A percentile compares a stretch with the other conserved stretches of the same genome.
These are phyloP conservation scores for Chaetodon trifasciatus DNA, from an alignment of 2,797 vertebrate species.

Conservation along the genomic window DNA sequence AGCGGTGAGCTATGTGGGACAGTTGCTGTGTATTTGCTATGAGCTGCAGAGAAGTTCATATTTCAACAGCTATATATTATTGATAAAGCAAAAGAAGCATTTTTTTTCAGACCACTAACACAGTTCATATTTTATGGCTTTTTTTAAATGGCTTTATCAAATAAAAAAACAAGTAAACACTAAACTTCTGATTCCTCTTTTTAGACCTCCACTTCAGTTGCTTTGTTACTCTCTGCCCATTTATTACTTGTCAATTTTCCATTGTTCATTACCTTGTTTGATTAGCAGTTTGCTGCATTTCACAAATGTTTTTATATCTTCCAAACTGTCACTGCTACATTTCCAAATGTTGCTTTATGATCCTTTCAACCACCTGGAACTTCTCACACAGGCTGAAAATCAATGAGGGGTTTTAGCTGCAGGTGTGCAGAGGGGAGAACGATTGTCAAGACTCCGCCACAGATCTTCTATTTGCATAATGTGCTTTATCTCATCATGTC, in stretches of 20 bases:
- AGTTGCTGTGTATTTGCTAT: not conserved
- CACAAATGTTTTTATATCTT: conserved; percentile 40
- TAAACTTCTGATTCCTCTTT: not conserved
- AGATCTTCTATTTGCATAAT: conserved; percentile 61
- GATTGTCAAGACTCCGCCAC: conserved; percentile 46
- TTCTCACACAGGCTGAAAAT: conserved; percentile 56
- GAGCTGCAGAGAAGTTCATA: not conserved
- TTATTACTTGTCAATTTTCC: conserved; percentile 22
- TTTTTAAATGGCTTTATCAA: not conserved
- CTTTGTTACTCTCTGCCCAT: conserved; percentile 1
- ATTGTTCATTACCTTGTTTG: conserved; percentile 55
- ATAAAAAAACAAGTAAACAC: not conserved
- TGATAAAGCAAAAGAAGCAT: not conserved
- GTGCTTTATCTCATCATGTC: conserved; percentile 63
- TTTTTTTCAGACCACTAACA: too few species aligned
- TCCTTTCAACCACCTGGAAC: conserved; percentile 60
- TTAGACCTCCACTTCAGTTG: conserved; percentile 8
- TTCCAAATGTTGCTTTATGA: conserved; percentile 55
- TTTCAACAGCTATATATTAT: not conserved
- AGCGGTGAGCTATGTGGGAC: not conserved
- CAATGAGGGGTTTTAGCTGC: conserved; percentile 68
- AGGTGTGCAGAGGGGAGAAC: conserved; percentile 52
- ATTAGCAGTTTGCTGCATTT: conserved; percentile 55
- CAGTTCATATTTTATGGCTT: not conserved
- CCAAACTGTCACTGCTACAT: conserved; percentile 48